Evolutionary conservation across 2,797 vertebrate genomes (phyloP).

Genomic region (Sciurus vulgaris): DNA sequence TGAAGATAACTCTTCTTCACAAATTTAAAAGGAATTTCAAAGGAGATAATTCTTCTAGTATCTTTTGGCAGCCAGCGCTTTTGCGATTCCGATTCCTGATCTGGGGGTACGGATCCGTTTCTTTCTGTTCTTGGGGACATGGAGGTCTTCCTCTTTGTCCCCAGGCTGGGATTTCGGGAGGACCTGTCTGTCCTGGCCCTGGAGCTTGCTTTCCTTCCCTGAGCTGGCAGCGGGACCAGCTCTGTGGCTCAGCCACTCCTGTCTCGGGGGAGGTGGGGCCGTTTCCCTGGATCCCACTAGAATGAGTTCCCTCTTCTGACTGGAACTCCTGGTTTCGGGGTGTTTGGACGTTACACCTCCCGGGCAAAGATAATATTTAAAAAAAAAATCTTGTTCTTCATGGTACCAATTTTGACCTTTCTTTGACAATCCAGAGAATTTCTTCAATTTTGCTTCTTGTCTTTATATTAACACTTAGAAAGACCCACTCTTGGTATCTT

Average conservation of each 20-base stretch:
- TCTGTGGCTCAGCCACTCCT: fast-evolving
- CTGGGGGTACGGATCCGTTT: neutral
- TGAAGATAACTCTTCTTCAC: neutral
- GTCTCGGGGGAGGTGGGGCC: no score
- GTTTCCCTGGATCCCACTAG: fast-evolving
- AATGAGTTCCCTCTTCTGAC: neutral
- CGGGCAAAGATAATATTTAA: neutral
- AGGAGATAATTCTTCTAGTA: neutral
- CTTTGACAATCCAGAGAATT: neutral
- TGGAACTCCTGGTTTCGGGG: neutral
- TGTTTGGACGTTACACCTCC: neutral
- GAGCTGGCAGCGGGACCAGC: neutral
- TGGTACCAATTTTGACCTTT: neutral
- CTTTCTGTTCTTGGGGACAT: neutral
- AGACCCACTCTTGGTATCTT: no score
- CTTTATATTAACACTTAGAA: neutral
- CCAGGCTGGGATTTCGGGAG: neutral
- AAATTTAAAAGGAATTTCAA: neutral
- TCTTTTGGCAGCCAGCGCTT: neutral
- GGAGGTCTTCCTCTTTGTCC: no score
- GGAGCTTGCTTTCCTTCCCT: neutral
- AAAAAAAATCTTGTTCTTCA: neutral
- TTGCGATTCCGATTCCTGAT: neutral
- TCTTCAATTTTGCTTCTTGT: neutral
- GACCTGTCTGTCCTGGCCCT: no score